phyloP scores from a whole-genome alignment of 2,113 vertebrate species.

The Ovis canadensis region DNA sequence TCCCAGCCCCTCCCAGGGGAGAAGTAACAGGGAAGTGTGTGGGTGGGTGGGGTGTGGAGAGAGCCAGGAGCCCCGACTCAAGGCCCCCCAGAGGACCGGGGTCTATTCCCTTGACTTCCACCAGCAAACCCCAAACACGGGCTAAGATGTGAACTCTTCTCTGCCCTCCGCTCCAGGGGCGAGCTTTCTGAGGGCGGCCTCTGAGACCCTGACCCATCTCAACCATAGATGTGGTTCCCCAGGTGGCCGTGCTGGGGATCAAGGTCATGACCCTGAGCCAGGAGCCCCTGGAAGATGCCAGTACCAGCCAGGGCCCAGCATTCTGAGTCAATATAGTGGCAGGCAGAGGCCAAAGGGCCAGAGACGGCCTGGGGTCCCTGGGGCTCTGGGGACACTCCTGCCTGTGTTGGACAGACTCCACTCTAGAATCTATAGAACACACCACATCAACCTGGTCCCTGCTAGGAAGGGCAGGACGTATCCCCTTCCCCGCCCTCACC shows the following conservation, averaged over 20 bases:
- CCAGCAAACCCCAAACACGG: neutral
- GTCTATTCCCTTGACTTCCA: neutral
- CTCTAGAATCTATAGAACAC: neutral
- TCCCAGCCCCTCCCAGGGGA: neutral
- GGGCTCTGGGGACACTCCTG: no score
- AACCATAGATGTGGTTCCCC: neutral
- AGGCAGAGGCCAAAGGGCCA: neutral
- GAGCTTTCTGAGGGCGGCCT: neutral
- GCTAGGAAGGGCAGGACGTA: neutral
- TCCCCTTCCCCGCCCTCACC: fast-evolving
- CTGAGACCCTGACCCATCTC: neutral
- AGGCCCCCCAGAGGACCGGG: neutral
- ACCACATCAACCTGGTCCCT: neutral
- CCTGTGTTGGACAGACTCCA: neutral
- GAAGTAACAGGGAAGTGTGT: no score
- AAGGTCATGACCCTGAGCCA: neutral
- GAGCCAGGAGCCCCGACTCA: neutral
- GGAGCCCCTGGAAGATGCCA: neutral
- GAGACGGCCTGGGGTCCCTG: fast-evolving
- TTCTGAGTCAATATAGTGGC: neutral
- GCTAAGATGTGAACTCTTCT: neutral
- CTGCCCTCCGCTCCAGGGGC: neutral
- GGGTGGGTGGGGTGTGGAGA: fast-evolving
- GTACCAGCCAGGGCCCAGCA: neutral
- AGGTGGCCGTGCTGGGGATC: neutral